Evolutionary conservation across 2,113 vertebrate species (phyloP).

Genomic region (Sebastes fasciatus): DNA sequence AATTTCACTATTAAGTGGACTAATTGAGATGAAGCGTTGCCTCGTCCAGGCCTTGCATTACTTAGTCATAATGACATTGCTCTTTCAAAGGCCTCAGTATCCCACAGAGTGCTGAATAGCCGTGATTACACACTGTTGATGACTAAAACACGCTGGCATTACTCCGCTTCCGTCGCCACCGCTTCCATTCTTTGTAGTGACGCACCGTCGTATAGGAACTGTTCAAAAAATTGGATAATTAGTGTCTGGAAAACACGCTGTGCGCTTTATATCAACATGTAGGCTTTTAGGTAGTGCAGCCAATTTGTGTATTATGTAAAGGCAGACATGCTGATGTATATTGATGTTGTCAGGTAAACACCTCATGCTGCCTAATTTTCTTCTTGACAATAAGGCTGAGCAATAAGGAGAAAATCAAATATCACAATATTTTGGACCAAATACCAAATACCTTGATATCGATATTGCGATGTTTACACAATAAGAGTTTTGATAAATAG

Average conservation of each 20-base stretch:
- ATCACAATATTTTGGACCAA: no score
- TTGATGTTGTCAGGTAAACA: constrained; percentile 15
- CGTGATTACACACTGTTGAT: constrained; percentile 67
- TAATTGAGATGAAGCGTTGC: constrained; percentile 62
- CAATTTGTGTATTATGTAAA: background rate
- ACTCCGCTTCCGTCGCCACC: constrained; percentile 33
- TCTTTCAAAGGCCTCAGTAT: constrained; percentile 53
- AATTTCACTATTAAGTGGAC: constrained; percentile 69
- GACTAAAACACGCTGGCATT: constrained; percentile 57
- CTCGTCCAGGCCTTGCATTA: constrained; percentile 48
- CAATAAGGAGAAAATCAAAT: no score
- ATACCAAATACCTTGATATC: no score
- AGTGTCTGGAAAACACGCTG: background rate
- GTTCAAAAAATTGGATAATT: constrained; percentile 21
- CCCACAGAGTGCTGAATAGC: constrained; percentile 63
- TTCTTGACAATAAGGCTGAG: background rate
- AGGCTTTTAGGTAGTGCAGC: background rate
- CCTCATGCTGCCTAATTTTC: background rate
- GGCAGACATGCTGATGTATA: background rate
- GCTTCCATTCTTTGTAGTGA: constrained; percentile 35
- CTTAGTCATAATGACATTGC: constrained; percentile 64
- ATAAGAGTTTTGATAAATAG: no score
- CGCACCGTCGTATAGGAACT: constrained; percentile 35
- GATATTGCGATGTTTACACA: no score
- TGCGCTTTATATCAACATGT: constrained; percentile 10